Evolutionary conservation across 2,888 invertebrate genomes (phyloP).

Genomic region (Acanthococcus lagerstroemiae): DNA sequence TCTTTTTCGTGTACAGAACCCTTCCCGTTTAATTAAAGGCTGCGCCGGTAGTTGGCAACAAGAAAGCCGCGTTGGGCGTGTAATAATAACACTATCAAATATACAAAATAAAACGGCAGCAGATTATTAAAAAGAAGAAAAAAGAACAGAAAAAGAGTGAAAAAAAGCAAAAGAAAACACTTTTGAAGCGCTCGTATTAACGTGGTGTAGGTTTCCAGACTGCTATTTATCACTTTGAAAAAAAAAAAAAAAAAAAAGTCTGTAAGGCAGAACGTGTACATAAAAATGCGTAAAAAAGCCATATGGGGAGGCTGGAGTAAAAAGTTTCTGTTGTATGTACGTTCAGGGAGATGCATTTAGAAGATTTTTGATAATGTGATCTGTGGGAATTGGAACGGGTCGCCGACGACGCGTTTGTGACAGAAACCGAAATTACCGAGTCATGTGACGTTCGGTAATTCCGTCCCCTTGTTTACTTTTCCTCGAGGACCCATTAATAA

Average conservation of each 20-base stretch:
- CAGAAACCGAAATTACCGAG: constrained; percentile 18
- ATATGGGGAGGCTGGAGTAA: neutral
- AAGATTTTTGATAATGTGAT: constrained; percentile 19
- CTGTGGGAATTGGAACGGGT: constrained; percentile 21
- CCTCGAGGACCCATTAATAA: constrained; percentile 20
- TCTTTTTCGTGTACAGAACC: no score
- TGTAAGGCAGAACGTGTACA: no score
- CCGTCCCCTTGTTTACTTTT: constrained; percentile 13
- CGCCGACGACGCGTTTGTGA: constrained; percentile 7
- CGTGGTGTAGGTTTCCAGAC: neutral
- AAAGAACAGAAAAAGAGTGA: no score
- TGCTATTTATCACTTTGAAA: neutral
- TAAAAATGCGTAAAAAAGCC: constrained; percentile 1
- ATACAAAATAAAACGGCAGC: no score
- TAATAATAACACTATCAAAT: no score
- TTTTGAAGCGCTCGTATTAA: neutral
- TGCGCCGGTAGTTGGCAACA: no score
- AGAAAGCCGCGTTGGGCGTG: no score
- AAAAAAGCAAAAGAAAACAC: no score
- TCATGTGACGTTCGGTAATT: constrained; percentile 9
- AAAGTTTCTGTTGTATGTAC: neutral
- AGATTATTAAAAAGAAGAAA: no score
- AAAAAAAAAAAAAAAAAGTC: neutral
- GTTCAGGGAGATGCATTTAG: neutral
- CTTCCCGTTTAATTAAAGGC: no score